These are phyloP conservation scores for Myoxocephalus aenaeus DNA, from an alignment of 2,797 vertebrate genomes.

Conservation along the genomic window DNA sequence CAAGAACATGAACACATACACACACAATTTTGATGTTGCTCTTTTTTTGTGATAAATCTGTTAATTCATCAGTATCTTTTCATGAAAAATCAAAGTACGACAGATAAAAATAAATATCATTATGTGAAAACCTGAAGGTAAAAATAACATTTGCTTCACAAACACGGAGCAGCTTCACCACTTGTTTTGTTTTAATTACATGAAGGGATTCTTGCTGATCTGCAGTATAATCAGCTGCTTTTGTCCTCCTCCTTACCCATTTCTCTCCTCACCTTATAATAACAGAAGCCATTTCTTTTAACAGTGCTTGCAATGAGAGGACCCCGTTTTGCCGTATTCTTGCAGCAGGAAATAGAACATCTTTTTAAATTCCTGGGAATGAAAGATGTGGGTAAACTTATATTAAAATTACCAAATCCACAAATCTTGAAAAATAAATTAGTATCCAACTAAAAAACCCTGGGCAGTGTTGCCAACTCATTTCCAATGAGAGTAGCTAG, in stretches of 20 bases:
- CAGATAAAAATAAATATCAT: constrained; percentile 18
- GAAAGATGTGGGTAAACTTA: not conserved
- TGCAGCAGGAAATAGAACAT: constrained; percentile 11
- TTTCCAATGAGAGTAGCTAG: too few species aligned
- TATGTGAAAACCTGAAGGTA: constrained; percentile 5
- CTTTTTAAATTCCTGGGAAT: not conserved
- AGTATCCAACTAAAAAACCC: not conserved
- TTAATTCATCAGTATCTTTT: constrained; percentile 7
- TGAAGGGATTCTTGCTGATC: constrained; percentile 34
- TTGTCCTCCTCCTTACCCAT: constrained; percentile 5
- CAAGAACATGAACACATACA: not conserved
- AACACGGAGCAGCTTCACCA: constrained; percentile 12
- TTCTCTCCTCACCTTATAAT: constrained; percentile 22
- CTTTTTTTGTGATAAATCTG: not conserved
- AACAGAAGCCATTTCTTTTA: not conserved
- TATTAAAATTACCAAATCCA: not conserved
- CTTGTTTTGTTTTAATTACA: constrained; percentile 35
- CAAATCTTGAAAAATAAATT: not conserved
- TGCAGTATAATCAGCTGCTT: constrained; percentile 37
- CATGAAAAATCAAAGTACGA: not conserved
- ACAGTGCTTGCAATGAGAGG: not conserved
- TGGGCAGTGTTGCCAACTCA: not conserved
- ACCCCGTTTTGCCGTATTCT: constrained; percentile 1
- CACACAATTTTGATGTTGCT: not conserved
- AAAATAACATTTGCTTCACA: constrained; percentile 22